phyloP scores from a whole-genome alignment of 1,140 invertebrate genomes.

The Drosophila serrata region DNA sequence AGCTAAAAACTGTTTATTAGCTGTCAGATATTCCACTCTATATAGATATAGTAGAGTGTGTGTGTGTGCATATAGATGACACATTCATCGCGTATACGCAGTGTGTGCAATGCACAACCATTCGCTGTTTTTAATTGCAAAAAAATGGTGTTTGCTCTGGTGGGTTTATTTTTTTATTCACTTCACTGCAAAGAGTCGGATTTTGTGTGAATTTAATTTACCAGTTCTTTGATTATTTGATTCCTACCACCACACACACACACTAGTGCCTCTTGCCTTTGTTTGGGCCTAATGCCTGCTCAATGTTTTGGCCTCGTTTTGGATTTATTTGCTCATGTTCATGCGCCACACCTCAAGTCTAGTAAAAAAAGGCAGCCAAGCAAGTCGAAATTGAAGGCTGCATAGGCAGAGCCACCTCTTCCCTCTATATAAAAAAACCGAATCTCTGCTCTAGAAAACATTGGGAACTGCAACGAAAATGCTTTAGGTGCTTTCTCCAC shows the following conservation, averaged over 20 bases:
- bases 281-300: conserved; percentile 37
- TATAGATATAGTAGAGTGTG: neutral
- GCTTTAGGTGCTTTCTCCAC: neutral
- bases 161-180: neutral
- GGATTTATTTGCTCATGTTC: conserved; percentile 35
- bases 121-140: conserved; percentile 14
- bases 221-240: neutral
- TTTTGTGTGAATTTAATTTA: conserved; percentile 13
- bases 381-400: conserved; percentile 62
- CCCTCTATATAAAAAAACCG: conserved; percentile 5
- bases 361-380: conserved; percentile 49
- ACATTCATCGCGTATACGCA: conserved; percentile 48
- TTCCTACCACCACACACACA: conserved; percentile 16
- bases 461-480: conserved; percentile 21
- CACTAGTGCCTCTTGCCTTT: conserved; percentile 28
- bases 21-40: conserved; percentile 30
- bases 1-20: conserved; percentile 41
- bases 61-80: conserved; percentile 32
- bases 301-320: conserved; percentile 59
- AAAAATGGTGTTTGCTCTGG: conserved; percentile 5
- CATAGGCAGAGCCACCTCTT: conserved; percentile 1
- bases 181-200: conserved; percentile 1
- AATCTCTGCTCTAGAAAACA: conserved; percentile 47
- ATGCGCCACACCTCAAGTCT: conserved; percentile 44
- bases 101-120: conserved; percentile 1